Evolutionary conservation across 2,797 vertebrate species (phyloP).

Genomic region (Sebastes taczanowskii): DNA sequence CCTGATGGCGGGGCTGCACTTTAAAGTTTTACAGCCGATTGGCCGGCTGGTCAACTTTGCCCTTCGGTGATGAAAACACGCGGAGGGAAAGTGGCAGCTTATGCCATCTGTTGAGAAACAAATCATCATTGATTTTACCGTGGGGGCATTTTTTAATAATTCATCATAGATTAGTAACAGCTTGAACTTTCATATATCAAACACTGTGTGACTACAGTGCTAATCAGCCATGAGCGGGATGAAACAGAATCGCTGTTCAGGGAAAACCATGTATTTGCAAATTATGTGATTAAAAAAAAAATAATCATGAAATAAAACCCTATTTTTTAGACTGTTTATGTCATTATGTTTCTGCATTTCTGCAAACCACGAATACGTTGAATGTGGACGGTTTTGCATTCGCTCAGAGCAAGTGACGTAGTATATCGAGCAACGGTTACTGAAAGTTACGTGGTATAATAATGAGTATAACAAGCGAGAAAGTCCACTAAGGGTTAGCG

Average conservation of each 20-base stretch:
- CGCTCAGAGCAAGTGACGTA: rapidly evolving
- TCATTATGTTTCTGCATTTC: neutral
- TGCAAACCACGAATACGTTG: neutral
- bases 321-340: neutral
- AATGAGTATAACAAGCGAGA: too few species aligned
- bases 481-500: too few species aligned
- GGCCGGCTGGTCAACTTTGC: neutral
- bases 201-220: neutral
- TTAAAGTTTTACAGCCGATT: slow-evolving; percentile 7
- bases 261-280: neutral
- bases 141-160: slow-evolving; percentile 36
- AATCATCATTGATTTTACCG: slow-evolving; percentile 27
- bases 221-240: slow-evolving; percentile 7
- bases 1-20: neutral
- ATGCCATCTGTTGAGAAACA: slow-evolving; percentile 30
- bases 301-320: neutral
- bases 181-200: slow-evolving; percentile 31
- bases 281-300: neutral
- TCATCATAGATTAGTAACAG: slow-evolving; percentile 29
- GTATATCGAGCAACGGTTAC: too few species aligned
- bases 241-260: neutral
- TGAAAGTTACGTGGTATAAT: too few species aligned
- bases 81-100: neutral
- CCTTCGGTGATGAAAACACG: neutral
- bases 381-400: too few species aligned